Percentiles rank a stretch among this genome's conserved stretches.
Evolutionary conservation across 2,113 vertebrate genomes (phyloP).

Genomic region (Macaca nemestrina): DNA sequence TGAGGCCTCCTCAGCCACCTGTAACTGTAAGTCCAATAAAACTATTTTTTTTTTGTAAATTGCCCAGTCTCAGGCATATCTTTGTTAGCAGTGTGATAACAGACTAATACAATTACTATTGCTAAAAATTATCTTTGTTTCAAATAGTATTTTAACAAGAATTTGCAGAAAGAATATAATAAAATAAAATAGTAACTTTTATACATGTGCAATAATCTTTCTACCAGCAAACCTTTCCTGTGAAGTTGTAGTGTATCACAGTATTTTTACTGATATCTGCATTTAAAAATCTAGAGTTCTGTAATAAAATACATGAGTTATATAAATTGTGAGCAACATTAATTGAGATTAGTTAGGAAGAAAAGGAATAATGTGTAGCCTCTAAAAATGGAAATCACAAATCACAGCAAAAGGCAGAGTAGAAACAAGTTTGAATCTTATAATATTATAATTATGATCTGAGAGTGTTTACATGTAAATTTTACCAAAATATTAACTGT

Average conservation of each 20-base stretch:
- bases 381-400: slow-evolving; percentile 4
- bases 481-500: not conserved
- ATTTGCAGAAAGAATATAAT: not conserved
- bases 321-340: not conserved
- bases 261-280: not conserved
- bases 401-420: not conserved
- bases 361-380: not conserved
- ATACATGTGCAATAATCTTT: not conserved
- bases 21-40: too few species aligned
- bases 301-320: not conserved
- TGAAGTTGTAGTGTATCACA: not conserved
- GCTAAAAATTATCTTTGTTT: not conserved
- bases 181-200: not conserved
- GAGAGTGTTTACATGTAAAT: not conserved
- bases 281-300: not conserved
- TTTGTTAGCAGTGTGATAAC: too few species aligned
- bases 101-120: not conserved
- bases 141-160: not conserved
- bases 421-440: not conserved
- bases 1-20: too few species aligned
- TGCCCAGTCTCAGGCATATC: too few species aligned
- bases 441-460: not conserved
- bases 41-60: too few species aligned
- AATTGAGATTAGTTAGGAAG: not conserved
- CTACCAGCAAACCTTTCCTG: not conserved